Evolutionary conservation across 2,797 vertebrate genomes (phyloP).

Genomic region (Platyrinchus mystaceus): DNA sequence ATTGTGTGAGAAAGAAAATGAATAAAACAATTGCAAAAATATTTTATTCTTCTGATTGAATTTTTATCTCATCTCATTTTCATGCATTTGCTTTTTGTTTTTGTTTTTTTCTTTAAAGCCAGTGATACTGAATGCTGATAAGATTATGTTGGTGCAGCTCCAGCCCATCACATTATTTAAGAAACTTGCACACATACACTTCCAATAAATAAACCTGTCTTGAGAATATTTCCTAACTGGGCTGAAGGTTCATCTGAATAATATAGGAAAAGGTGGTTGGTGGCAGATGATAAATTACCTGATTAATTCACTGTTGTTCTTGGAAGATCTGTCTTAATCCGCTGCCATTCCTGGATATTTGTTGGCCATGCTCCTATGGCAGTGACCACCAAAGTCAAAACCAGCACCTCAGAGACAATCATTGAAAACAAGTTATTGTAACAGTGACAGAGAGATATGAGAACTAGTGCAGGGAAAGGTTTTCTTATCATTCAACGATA

Average conservation of each 20-base stretch:
- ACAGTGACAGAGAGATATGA: neutral
- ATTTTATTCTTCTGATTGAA: conserved; percentile 48
- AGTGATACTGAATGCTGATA: conserved; percentile 21
- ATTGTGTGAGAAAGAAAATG: conserved; percentile 27
- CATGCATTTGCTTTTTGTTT: neutral
- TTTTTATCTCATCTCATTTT: conserved; percentile 53
- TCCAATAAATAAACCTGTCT: neutral
- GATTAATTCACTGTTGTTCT: neutral
- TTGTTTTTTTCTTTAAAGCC: neutral
- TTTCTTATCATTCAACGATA: neutral
- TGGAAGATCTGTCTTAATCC: neutral
- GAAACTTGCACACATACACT: neutral
- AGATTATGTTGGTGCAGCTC: neutral
- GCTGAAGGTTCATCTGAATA: neutral
- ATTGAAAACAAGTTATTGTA: neutral
- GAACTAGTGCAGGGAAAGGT: neutral
- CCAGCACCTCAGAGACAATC: neutral
- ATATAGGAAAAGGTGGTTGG: neutral
- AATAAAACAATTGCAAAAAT: conserved; percentile 51
- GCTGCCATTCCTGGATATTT: neutral
- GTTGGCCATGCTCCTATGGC: neutral
- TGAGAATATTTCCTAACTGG: neutral
- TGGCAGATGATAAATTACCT: neutral
- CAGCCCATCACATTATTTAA: neutral
- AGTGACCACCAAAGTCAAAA: neutral